Conservation (phyloP, 2,113 vertebrate genomes). For the Piprites chloris region DNA sequence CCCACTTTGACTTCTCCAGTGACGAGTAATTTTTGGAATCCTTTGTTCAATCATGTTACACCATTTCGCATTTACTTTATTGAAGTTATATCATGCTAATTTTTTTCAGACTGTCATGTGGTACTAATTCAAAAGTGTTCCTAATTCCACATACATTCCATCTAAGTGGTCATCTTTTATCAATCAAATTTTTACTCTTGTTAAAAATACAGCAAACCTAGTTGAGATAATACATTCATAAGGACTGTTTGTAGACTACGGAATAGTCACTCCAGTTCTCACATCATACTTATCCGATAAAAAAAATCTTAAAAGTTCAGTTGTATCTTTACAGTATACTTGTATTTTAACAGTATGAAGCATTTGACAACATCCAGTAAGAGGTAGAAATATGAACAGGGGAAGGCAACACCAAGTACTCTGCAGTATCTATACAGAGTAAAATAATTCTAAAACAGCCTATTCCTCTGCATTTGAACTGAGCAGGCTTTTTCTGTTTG, state of each 20-base stretch:
- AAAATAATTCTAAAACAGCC: neutral
- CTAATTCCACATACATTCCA: neutral
- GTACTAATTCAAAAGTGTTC: neutral
- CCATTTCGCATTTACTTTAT: neutral
- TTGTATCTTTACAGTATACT: neutral
- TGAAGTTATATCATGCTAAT: neutral
- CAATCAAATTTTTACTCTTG: neutral
- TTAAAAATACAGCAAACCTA: neutral
- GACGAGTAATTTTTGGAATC: neutral
- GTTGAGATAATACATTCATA: neutral
- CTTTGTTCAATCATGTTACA: neutral
- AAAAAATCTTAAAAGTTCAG: neutral
- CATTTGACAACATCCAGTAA: neutral
- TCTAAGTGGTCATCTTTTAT: neutral
- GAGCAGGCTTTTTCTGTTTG: neutral
- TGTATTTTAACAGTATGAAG: neutral
- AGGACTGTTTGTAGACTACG: neutral
- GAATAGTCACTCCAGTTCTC: neutral
- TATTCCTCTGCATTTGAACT: neutral
- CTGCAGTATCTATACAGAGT: rapidly evolving
- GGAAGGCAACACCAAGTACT: neutral
- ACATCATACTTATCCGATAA: neutral
- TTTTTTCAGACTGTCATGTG: neutral
- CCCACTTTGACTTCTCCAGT: neutral
- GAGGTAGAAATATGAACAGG: neutral